Conservation (phyloP, 2,797 vertebrate species). For the Sarcophilus harrisii region DNA sequence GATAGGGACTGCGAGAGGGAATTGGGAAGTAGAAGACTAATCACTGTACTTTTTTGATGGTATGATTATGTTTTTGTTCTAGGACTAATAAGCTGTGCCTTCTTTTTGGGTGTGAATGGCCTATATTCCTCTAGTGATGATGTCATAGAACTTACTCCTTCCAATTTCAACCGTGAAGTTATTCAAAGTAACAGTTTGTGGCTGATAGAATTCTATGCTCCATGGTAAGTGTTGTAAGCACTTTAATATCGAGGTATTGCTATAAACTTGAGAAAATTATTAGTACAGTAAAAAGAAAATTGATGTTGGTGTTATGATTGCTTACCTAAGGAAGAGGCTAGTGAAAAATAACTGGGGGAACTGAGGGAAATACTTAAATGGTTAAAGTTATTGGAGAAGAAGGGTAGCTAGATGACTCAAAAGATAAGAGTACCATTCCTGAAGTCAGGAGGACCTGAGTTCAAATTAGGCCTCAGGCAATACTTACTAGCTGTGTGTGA, state of each 20-base stretch:
- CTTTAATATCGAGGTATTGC: not conserved
- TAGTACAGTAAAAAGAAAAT: not conserved
- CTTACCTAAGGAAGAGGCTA: not conserved
- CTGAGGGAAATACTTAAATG: not conserved
- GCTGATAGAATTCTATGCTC: constrained; percentile 98
- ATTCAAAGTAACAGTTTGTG: constrained; percentile 95
- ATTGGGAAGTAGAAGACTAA: not conserved
- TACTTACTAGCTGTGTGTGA: no score
- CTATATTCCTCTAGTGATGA: constrained; percentile 94
- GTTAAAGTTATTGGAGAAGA: not conserved
- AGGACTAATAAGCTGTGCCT: constrained; percentile 91
- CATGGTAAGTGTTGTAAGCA: constrained; percentile 90
- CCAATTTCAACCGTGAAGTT: constrained; percentile 96
- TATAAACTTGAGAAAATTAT: not conserved
- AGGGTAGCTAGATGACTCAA: no score
- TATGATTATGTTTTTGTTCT: constrained; percentile 58
- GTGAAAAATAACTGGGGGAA: not conserved
- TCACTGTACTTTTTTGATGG: not conserved
- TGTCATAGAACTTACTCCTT: constrained; percentile 93
- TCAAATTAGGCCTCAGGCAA: no score
- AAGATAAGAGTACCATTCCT: no score
- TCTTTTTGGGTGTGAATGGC: constrained; percentile 88
- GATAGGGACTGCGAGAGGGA: no score
- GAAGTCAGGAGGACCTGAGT: no score
- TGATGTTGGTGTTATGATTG: not conserved